Percentiles rank a stretch among this genome's conserved stretches.
phyloP scores from a whole-genome alignment of 2,113 vertebrate genomes.

The Sakesphorus luctuosus region DNA sequence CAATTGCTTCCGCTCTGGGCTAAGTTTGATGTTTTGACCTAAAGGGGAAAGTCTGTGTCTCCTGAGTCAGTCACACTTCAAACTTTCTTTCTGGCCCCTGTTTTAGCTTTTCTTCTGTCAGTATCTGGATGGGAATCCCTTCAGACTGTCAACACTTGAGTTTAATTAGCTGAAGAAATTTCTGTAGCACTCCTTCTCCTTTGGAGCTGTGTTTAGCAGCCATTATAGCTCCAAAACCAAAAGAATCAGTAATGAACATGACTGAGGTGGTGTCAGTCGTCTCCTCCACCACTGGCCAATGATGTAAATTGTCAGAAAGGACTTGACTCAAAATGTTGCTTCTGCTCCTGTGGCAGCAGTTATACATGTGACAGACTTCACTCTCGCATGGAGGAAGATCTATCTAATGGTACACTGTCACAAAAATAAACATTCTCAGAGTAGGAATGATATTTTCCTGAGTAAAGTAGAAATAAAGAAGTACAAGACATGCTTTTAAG shows the following conservation, averaged over 20 bases:
- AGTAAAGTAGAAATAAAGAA: neutral
- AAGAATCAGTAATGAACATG: neutral
- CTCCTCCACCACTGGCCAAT: neutral
- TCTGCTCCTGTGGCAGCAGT: neutral
- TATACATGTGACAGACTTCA: neutral
- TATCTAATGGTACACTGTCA: neutral
- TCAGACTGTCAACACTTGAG: neutral
- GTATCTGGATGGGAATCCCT: neutral
- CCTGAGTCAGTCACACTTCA: neutral
- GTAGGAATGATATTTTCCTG: neutral
- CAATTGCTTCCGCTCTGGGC: fast-evolving
- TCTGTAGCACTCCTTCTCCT: neutral
- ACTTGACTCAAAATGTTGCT: neutral
- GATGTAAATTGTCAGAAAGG: neutral
- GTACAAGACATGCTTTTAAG: neutral
- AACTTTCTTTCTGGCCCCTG: neutral
- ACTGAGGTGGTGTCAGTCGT: neutral
- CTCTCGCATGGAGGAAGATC: fast-evolving
- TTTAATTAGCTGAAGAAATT: neutral
- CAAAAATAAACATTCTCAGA: neutral
- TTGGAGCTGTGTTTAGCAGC: neutral
- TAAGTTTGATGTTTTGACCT: neutral
- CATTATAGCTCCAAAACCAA: neutral
- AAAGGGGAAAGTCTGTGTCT: neutral
- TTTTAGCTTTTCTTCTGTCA: neutral